phyloP scores from a whole-genome alignment of 1,140 invertebrate genomes.

The Brachionus rubens region DNA sequence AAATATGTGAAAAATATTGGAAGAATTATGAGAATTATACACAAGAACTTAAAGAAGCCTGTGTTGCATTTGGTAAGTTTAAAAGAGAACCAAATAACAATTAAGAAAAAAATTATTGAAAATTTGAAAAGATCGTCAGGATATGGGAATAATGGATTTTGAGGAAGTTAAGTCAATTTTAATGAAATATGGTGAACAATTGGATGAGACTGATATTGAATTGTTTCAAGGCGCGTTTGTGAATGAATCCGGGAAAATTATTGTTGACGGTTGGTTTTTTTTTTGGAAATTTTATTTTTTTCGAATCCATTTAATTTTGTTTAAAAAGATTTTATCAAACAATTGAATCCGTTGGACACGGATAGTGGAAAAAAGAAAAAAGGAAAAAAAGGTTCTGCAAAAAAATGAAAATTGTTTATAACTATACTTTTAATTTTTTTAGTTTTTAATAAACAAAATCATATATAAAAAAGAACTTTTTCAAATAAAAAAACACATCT shows the following conservation, averaged over 20 bases:
- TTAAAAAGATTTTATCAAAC: conserved; percentile 32
- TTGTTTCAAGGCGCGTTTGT: conserved; percentile 4
- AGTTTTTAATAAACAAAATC: neutral
- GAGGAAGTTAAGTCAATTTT: conserved; percentile 27
- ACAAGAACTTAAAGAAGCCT: conserved; percentile 21
- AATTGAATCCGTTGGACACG: conserved; percentile 5
- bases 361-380: conserved; percentile 17
- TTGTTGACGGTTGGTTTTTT: conserved; percentile 26
- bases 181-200: conserved; percentile 38
- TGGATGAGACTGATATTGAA: conserved; percentile 39
- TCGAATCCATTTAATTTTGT: neutral
- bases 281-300: neutral
- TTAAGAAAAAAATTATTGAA: neutral
- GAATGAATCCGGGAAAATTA: conserved; percentile 11
- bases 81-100: neutral
- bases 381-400: conserved; percentile 9
- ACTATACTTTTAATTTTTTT: neutral
- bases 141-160: conserved; percentile 31
- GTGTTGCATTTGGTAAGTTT: conserved; percentile 24
- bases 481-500: too few species aligned
- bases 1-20: conserved; percentile 40
- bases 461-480: neutral
- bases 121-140: neutral
- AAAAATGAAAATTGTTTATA: conserved; percentile 3
- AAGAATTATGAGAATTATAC: conserved; percentile 37